Conservation (phyloP, 1,140 invertebrate species). For the Ceratosolen solmsi region DNA sequence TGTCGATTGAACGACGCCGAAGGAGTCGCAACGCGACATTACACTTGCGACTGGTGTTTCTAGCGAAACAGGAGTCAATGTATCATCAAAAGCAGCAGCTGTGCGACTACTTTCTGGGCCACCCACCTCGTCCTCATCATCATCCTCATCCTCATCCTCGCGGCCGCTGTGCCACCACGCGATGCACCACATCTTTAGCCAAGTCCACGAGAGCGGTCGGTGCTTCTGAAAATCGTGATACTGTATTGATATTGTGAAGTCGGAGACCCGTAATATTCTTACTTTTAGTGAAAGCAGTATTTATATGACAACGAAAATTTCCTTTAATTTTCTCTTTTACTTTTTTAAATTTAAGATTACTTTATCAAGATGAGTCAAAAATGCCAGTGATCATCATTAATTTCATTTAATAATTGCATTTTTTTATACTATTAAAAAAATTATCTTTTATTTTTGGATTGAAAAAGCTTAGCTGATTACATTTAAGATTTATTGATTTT, state of each 20-base stretch:
- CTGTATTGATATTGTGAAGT: too few relatives aligned
- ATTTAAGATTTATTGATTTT: background rate
- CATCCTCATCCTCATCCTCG: constrained; percentile 84
- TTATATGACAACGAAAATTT: too few relatives aligned
- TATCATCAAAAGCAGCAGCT: constrained; percentile 80
- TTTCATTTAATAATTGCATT: too few relatives aligned
- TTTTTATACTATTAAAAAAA: too few relatives aligned
- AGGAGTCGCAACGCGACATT: constrained; percentile 86
- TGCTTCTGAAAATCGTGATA: constrained; percentile 65
- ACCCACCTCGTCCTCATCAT: constrained; percentile 78
- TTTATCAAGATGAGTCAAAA: too few relatives aligned
- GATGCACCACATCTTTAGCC: constrained; percentile 84
- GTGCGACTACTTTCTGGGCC: constrained; percentile 79
- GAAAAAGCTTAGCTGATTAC: background rate
- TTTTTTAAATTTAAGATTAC: too few relatives aligned
- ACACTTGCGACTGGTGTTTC: constrained; percentile 89
- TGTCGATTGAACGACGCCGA: constrained; percentile 86
- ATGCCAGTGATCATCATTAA: too few relatives aligned
- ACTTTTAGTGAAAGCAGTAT: too few relatives aligned
- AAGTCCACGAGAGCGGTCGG: constrained; percentile 75
- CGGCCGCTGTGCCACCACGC: constrained; percentile 90
- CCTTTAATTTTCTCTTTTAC: too few relatives aligned
- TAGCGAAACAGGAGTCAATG: constrained; percentile 85
- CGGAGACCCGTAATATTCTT: too few relatives aligned
- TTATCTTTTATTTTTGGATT: too few relatives aligned